phyloP scores from a whole-genome alignment of 2,113 vertebrate genomes.

The Etheostoma spectabile region DNA sequence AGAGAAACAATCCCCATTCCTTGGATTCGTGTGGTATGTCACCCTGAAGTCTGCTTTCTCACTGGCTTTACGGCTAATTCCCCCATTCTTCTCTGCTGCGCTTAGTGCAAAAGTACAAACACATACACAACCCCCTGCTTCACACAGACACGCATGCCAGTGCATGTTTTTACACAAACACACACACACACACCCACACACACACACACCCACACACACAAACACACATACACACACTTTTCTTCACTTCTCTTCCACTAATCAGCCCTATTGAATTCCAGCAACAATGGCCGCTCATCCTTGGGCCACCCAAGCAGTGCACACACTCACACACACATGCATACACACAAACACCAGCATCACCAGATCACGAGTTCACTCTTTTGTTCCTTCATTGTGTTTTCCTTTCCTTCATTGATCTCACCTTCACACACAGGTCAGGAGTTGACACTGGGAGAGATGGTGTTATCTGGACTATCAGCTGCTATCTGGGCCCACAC shows the following conservation, averaged over 20 bases:
- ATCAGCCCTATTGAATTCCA: constrained; percentile 84
- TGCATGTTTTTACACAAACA: constrained; percentile 60
- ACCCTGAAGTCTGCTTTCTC: constrained; percentile 67
- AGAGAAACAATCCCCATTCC: constrained; percentile 52
- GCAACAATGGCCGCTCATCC: constrained; percentile 83
- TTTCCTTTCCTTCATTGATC: constrained; percentile 69
- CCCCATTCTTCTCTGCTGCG: constrained; percentile 67
- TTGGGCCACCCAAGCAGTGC: constrained; percentile 84
- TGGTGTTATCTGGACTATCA: constrained; percentile 67
- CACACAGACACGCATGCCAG: constrained; percentile 64
- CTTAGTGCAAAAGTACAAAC: constrained; percentile 73
- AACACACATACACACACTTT: constrained; percentile 14
- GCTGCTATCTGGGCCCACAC: constrained; percentile 64
- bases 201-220: constrained; percentile 53
- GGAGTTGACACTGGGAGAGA: constrained; percentile 63
- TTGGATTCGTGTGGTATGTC: constrained; percentile 68
- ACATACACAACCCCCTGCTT: constrained; percentile 69
- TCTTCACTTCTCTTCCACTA: constrained; percentile 71
- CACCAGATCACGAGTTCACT: constrained; percentile 69
- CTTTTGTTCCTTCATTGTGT: constrained; percentile 73
- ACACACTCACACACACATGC: constrained; percentile 47
- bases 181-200: constrained; percentile 41
- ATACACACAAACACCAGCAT: constrained; percentile 61
- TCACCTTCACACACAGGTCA: constrained; percentile 76
- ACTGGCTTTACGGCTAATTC: constrained; percentile 70